Evolutionary conservation across 2,797 vertebrate species (phyloP), one percentile per base, ranked within the genome.

Genomic region (Cryptoprocta ferox): DNA sequence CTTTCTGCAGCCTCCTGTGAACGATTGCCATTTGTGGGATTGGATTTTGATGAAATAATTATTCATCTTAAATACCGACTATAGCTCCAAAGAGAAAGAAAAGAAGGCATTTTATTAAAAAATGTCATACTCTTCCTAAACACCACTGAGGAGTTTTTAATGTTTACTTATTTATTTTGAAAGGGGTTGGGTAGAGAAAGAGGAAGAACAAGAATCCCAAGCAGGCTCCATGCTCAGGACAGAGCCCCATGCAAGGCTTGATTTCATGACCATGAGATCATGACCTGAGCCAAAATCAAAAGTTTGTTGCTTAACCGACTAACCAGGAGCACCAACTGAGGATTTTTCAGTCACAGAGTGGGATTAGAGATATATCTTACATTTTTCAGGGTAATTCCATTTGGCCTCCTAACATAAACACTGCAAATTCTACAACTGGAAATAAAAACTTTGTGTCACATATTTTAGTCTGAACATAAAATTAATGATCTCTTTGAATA

Each of bases 41-140:
- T 35, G 26, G 16, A 71, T 97, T 94, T 95, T 71, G 45, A 83
- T 89, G 50, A 70, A 45, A 94, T 28, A 94, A 45, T 50, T 91
- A 80, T 71, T 87, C 53, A 32, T 32, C 59, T 97, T 66, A 94
- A 89, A 80, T 61, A 80, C 1, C 89, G 50, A 89, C n/a, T 16
- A 3, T 50, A 66, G 39, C 48, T 11, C 28, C 70, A 71, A 83
- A 78, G 26, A 92, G 6, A 86, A 19, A 75, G 39, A 93, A 85
- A 53, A 45, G 5, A 26, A 48, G 32, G 2, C 6, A 66, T 56
- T 78, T 96, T 94, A 53, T 71, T 96, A 7, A 21, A 89, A 91
- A 83, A 11, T 96, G 19, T 5, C 12, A 15, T 85, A 87, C 18
- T 68, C 50, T 78, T 93, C 71, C 65, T 75, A 85, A 93, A 91